phyloP scores from a whole-genome alignment of 2,888 invertebrate genomes.

The Therioaphis trifolii region DNA sequence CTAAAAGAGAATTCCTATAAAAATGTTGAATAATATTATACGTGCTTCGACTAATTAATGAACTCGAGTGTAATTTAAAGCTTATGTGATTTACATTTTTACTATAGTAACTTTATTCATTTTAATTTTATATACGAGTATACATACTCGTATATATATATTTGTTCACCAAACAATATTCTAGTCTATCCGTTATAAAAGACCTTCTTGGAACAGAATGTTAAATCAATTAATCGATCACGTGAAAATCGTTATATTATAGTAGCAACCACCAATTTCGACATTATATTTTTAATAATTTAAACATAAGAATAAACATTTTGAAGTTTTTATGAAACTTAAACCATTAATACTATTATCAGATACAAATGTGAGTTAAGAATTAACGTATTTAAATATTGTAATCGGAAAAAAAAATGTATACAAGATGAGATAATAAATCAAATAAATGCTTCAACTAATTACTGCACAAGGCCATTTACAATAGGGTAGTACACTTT shows the following conservation, averaged over 20 bases:
- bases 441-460: no score
- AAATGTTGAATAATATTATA: not conserved
- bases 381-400: no score
- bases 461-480: no score
- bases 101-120: not conserved
- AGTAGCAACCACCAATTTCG: not conserved
- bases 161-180: not conserved
- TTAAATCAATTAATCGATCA: not conserved
- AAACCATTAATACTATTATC: no score
- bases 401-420: no score
- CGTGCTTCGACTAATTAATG: not conserved
- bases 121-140: not conserved
- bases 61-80: not conserved
- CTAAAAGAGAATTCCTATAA: not conserved
- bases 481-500: no score
- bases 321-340: not conserved
- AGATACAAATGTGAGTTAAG: not conserved
- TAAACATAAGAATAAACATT: not conserved
- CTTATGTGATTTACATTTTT: not conserved
- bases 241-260: not conserved
- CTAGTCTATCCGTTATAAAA: not conserved
- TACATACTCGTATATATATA: not conserved
- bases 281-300: not conserved
- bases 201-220: not conserved
- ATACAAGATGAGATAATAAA: no score